Evolutionary conservation across 2,888 invertebrate genomes (phyloP).

Genomic region (Anorthoa munda): DNA sequence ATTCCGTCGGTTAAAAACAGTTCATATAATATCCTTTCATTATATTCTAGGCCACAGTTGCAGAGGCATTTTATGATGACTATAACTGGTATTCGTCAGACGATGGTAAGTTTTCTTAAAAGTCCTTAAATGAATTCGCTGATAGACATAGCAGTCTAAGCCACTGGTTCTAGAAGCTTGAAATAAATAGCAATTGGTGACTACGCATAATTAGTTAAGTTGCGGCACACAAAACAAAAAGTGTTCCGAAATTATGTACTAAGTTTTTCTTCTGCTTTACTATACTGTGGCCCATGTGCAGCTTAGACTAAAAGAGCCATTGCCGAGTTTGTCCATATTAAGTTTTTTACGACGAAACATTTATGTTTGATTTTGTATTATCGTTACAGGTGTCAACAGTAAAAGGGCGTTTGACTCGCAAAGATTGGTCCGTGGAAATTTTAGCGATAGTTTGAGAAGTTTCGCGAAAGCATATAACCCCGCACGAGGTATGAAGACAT

Average conservation of each 20-base stretch:
- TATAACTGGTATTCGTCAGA: constrained; percentile 6
- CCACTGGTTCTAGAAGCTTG: too few species aligned
- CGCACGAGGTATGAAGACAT: constrained; percentile 23
- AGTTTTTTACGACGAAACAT: background rate
- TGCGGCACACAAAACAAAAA: too few species aligned
- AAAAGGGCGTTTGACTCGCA: background rate
- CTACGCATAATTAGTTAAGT: too few species aligned
- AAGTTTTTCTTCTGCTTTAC: too few species aligned
- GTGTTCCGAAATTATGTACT: too few species aligned
- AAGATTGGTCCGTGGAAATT: constrained; percentile 10
- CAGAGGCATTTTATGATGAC: constrained; percentile 42
- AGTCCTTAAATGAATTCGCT: background rate
- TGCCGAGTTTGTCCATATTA: too few species aligned
- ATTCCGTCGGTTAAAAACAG: too few species aligned
- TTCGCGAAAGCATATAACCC: background rate
- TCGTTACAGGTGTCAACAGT: constrained; percentile 4
- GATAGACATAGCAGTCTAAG: background rate
- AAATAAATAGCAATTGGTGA: too few species aligned
- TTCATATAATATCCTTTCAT: background rate
- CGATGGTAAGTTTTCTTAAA: constrained; percentile 26
- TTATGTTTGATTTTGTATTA: background rate
- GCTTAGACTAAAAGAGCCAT: too few species aligned
- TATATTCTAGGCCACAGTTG: constrained; percentile 43
- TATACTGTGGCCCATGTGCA: too few species aligned
- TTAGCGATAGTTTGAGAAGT: constrained; percentile 14